These are phyloP conservation scores for Apis dorsata DNA, from an alignment of 1,140 invertebrate genomes.

Conservation along the genomic window DNA sequence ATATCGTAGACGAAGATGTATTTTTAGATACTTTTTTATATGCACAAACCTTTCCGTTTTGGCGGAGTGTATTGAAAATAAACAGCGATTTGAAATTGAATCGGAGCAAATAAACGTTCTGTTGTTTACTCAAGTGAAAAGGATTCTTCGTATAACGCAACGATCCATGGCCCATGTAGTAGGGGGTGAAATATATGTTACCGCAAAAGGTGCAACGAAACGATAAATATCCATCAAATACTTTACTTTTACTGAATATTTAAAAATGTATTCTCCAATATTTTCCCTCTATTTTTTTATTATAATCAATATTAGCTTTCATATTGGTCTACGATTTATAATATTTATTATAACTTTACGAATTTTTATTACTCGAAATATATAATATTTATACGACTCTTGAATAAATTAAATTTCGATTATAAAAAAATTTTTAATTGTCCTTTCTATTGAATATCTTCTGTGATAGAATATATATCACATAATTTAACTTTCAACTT, in stretches of 20 bases:
- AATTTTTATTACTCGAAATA: background rate
- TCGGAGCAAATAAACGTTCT: conserved; percentile 46
- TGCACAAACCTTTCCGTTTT: conserved; percentile 23
- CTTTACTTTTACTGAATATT: background rate
- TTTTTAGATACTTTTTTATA: conserved; percentile 34
- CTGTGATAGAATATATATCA: too few species aligned
- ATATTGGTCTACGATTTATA: background rate
- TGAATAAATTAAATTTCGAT: too few species aligned
- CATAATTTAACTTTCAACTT: too few species aligned
- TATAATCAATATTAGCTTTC: background rate
- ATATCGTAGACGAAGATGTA: background rate
- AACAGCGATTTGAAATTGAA: conserved; percentile 50
- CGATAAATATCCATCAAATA: background rate
- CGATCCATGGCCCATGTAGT: background rate
- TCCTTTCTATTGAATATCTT: too few species aligned
- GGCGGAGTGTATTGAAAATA: conserved; percentile 37
- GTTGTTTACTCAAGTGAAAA: conserved; percentile 42
- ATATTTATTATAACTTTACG: background rate
- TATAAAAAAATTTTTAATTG: too few species aligned
- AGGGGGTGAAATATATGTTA: background rate
- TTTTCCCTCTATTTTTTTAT: too few species aligned
- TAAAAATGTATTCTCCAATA: background rate
- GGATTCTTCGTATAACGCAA: conserved; percentile 27
- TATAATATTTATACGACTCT: background rate
- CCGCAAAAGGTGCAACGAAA: background rate